These are phyloP conservation scores for Anniella stebbinsi DNA, from an alignment of 2,797 vertebrate genomes.

Conservation along the genomic window DNA sequence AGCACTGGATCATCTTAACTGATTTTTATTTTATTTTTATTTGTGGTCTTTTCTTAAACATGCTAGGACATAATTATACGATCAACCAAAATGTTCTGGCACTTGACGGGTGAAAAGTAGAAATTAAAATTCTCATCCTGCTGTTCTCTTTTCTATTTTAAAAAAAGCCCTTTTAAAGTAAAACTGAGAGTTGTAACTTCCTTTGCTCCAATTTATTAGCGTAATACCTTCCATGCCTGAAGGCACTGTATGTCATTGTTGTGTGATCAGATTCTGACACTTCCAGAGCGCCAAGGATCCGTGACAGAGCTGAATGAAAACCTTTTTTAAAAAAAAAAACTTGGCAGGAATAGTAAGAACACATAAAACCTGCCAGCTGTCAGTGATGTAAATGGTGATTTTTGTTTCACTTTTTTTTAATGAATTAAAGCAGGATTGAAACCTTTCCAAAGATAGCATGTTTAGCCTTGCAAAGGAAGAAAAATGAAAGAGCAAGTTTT, in stretches of 20 bases:
- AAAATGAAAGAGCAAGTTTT: constrained; percentile 84
- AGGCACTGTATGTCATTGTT: constrained; percentile 82
- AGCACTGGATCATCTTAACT: not conserved
- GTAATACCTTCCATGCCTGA: constrained; percentile 75
- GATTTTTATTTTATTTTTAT: not conserved
- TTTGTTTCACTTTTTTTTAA: constrained; percentile 88
- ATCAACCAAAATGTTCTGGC: constrained; percentile 55
- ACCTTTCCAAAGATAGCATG: constrained; percentile 90
- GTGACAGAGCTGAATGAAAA: constrained; percentile 84
- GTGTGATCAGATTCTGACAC: constrained; percentile 79
- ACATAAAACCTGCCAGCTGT: constrained; percentile 88
- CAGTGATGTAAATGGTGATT: constrained; percentile 89
- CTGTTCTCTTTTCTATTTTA: constrained; percentile 25
- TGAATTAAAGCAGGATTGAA: constrained; percentile 91
- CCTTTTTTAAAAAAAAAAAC: constrained; percentile 27
- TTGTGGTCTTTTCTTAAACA: not conserved
- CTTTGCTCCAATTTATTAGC: constrained; percentile 74
- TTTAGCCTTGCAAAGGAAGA: constrained; percentile 88
- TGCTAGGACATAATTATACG: constrained; percentile 45
- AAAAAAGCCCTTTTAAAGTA: constrained; percentile 46
- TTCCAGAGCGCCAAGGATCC: constrained; percentile 80
- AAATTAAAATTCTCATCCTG: constrained; percentile 55
- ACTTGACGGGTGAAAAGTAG: constrained; percentile 43
- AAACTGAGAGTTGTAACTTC: constrained; percentile 73
- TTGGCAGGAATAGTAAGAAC: constrained; percentile 82